These are phyloP conservation scores for Steromphala cineraria DNA, from an alignment of 2,888 invertebrate genomes.

Conservation along the genomic window DNA sequence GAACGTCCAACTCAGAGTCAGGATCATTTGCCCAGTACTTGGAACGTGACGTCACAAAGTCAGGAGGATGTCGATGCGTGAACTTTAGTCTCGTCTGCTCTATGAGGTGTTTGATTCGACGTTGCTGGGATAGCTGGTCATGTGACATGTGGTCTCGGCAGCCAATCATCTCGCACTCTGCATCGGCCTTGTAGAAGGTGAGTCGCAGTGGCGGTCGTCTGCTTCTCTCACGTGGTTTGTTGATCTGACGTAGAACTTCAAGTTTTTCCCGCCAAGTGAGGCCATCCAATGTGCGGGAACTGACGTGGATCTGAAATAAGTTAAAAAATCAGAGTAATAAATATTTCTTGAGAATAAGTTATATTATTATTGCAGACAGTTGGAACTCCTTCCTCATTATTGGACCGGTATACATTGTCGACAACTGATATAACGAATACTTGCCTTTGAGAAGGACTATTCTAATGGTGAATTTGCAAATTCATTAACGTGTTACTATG, in stretches of 20 bases:
- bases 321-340: no score
- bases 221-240: slow-evolving; percentile 44
- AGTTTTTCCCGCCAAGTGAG: slow-evolving; percentile 53
- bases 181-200: slow-evolving; percentile 42
- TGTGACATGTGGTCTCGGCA: slow-evolving; percentile 35
- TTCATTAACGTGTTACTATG: no score
- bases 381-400: no score
- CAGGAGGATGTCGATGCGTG: background rate
- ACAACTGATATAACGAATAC: no score
- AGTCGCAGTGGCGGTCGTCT: slow-evolving; percentile 44
- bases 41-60: background rate
- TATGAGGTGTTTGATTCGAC: slow-evolving; percentile 52
- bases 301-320: background rate
- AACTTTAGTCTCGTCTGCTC: slow-evolving; percentile 52
- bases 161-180: slow-evolving; percentile 29
- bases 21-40: background rate
- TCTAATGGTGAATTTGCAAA: no score
- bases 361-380: no score
- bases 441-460: no score
- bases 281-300: slow-evolving; percentile 39
- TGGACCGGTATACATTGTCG: no score
- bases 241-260: slow-evolving; percentile 49
- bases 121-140: slow-evolving; percentile 34
- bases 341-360: no score
- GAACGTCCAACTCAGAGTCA: background rate